Evolutionary conservation across 2,888 invertebrate species (phyloP), one percentile per base, ranked within the genome.

Genomic region (Carpatolechia fugitivella): DNA sequence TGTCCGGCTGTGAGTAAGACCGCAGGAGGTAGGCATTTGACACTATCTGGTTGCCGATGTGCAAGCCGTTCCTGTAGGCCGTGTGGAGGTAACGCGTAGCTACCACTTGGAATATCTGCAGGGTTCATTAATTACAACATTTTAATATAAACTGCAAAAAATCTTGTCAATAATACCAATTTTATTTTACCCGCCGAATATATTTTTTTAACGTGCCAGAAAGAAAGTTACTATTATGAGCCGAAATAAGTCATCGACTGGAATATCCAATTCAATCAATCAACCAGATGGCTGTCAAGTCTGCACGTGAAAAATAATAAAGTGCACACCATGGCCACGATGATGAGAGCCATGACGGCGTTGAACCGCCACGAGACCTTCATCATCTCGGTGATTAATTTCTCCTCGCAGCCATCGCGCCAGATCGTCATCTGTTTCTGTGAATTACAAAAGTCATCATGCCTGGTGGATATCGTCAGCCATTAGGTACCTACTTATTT

Each of bases 311-410:
- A n/a, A 10, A 33, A 10, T 38, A 5, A 24, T n/a, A 24, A 24
- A 4, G 1, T 13, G 50, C 63, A 40, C 61, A 84, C 89, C 89
- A 89, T 90, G 14, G 86, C 85, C 40, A 83, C 53, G 53, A 86
- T 85, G 24, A 88, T 82, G 6, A 89, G 68, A 11, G 81, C 76
- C 85, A 85, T 89, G 1, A 89, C 89, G 36, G 81, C 77, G 60
- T 85, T 89, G 54, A 90, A 88, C 51, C 82, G 70, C 88, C 86
- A 85, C 0, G 89, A 89, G 0, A 89, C 83, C 0, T 70, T 65
- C 87, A 85, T 87, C 89, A 90, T 90, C 72, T 90, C 89, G 55
- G 63, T 80, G 50, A 89, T 89, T 44, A 90, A 64, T 61, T 89
- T 89, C 60, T 88, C 87, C 66, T 90, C 89, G 58, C 89, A 90